phyloP scores from a whole-genome alignment of 2,113 vertebrate genomes.

The Prunella fulvescens region DNA sequence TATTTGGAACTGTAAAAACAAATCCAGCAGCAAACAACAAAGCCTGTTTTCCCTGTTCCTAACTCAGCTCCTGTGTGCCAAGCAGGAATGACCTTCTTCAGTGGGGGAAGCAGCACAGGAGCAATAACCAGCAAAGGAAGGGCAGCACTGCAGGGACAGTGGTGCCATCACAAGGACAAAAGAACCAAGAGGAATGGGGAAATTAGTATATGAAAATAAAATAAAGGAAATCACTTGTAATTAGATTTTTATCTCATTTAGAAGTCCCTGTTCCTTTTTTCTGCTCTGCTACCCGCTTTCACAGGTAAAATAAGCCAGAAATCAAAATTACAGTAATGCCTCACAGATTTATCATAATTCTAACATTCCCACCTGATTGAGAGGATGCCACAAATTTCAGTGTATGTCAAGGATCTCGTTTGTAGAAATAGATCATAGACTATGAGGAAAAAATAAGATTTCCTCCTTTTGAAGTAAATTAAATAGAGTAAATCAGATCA shows the following conservation, averaged over 20 bases:
- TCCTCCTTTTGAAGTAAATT: slow-evolving; percentile 7
- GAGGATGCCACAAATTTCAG: neutral
- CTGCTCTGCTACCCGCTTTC: neutral
- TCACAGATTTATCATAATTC: neutral
- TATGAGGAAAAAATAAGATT: neutral
- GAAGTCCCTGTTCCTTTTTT: neutral
- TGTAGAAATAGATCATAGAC: neutral
- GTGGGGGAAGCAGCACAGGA: neutral
- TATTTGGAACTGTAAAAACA: neutral
- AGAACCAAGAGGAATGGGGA: neutral
- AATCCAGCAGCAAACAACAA: neutral
- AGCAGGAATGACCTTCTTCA: neutral
- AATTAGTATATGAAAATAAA: neutral
- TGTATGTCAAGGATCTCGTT: neutral
- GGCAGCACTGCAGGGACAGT: neutral
- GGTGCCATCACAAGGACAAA: neutral
- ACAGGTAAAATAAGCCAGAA: neutral
- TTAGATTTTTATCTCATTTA: slow-evolving; percentile 10
- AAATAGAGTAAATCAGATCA: slow-evolving; percentile 8
- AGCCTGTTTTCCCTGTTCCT: neutral
- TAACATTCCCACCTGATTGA: neutral
- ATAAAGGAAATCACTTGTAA: neutral
- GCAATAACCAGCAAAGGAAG: neutral
- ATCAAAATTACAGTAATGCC: neutral
- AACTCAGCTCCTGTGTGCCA: neutral